Evolutionary conservation across 2,113 vertebrate genomes (phyloP).

Genomic region (Chaetorhynchus papuensis): DNA sequence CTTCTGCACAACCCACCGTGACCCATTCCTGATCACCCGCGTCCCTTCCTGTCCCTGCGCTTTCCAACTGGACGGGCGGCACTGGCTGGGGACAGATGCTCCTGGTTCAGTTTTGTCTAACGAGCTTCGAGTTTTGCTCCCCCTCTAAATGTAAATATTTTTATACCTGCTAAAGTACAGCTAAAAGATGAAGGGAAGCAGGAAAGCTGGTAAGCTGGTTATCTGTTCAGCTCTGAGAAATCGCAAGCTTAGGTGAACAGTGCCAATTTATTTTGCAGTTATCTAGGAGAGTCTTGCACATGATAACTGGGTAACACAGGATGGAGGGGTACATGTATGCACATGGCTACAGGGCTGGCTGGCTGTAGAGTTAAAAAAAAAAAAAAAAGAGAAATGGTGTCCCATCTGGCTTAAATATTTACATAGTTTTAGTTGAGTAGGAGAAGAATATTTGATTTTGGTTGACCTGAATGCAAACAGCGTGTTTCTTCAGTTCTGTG

Average conservation of each 20-base stretch:
- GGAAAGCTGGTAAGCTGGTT: not conserved
- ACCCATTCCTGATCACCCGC: accelerated
- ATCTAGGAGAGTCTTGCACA: not conserved
- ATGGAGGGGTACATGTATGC: not conserved
- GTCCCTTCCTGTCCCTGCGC: accelerated
- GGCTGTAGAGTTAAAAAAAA: not conserved
- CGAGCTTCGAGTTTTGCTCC: not conserved
- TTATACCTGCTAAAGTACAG: not conserved
- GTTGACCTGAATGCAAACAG: not conserved
- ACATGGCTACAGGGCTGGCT: not conserved
- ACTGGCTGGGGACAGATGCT: not conserved
- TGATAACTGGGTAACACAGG: not conserved
- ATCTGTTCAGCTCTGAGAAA: not conserved
- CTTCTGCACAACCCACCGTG: not conserved
- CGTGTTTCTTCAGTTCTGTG: not conserved
- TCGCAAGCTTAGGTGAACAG: not conserved
- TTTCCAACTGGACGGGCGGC: not conserved
- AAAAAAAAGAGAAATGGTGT: not conserved
- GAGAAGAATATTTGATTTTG: not conserved
- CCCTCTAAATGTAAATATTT: not conserved
- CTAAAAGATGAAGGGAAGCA: not conserved
- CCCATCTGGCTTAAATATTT: constrained; percentile 33
- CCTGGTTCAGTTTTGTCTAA: not conserved
- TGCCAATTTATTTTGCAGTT: not conserved
- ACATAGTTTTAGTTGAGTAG: not conserved